These are phyloP conservation scores for Apodemia mormo DNA, from an alignment of 2,888 invertebrate genomes.

Conservation along the genomic window DNA sequence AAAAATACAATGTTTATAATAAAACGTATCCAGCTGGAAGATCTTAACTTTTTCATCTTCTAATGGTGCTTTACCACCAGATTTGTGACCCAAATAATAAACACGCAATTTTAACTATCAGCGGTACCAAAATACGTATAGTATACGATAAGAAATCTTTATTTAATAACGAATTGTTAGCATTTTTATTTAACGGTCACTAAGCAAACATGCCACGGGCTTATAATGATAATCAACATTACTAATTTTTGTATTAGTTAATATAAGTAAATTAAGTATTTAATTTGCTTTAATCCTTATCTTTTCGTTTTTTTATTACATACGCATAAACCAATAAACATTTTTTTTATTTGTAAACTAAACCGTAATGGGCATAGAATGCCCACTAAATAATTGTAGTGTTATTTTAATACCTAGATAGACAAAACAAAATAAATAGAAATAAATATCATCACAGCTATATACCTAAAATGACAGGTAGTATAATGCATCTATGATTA, in stretches of 20 bases:
- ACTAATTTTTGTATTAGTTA: slow-evolving; percentile 4
- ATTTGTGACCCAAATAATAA: slow-evolving; percentile 6
- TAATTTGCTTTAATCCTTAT: not conserved
- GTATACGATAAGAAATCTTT: slow-evolving; percentile 2
- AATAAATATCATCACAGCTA: too few species aligned
- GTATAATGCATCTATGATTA: too few species aligned
- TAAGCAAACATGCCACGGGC: not conserved
- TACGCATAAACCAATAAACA: too few species aligned
- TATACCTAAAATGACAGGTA: too few species aligned
- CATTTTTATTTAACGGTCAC: slow-evolving; percentile 14
- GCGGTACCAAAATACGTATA: slow-evolving; percentile 1
- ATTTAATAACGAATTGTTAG: not conserved
- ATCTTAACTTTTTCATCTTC: slow-evolving; percentile 2
- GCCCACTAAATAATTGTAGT: too few species aligned
- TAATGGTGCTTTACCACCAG: not conserved
- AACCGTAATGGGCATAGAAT: too few species aligned
- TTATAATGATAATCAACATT: not conserved
- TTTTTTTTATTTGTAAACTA: too few species aligned
- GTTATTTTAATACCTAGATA: too few species aligned
- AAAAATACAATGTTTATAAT: not conserved
- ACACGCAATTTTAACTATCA: slow-evolving; percentile 14
- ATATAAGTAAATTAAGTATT: not conserved
- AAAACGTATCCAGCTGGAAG: not conserved
- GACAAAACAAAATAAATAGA: too few species aligned
- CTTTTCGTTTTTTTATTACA: too few species aligned